Base-by-base conservation (phyloP, 2,888 invertebrate genomes). In the Lochmaea capreae region DNA sequence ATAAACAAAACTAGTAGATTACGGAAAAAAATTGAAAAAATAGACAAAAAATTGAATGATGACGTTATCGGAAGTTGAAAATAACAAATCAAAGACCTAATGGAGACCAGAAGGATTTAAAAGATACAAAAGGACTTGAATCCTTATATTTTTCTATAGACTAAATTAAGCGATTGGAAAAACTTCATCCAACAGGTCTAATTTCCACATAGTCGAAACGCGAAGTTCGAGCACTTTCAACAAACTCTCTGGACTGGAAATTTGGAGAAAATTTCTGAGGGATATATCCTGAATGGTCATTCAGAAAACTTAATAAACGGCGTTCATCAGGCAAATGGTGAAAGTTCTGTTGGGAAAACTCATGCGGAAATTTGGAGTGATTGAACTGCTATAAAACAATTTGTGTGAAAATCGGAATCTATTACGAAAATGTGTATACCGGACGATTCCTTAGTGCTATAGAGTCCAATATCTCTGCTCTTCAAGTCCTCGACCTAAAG, bases 341-440 rank as follows among this genome's bases (percentile, higher is more conserved):
- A 43, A 62, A 62, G 42, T 42, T 62, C 9, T 11, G 26, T 14
- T 42, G 43, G 62, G 66, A 66, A 66, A 66, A 54, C 18, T 54
- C 66, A 66, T 54, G 66, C 54, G 66, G 66, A 66, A 66, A 52
- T 52, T 66, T 65, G 33, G 26, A 22, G 16, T 39, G 54, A 66
- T 66, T 66, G 54, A 66, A 66, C 43, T 52, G 54, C 42, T 22
- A 66, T 66, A 66, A 62, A 62, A 62, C 62, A 62, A 62, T 62
- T 62, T 62, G 0, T 2, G 43, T 43, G 43, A 12, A 33, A 43
- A 43, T 43, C 43, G 43, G 11, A 43, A 43, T 10, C 10, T 43
- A 43, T 43, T 43, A 43, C 43, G 10, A 12, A 42, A 43, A 43
- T 43, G 43, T 33, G 2, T 33, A 33, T 33, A 26, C 26, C 1